Base-by-base conservation (phyloP, 1,140 invertebrate genomes). In the Oedothorax gibbosus region DNA sequence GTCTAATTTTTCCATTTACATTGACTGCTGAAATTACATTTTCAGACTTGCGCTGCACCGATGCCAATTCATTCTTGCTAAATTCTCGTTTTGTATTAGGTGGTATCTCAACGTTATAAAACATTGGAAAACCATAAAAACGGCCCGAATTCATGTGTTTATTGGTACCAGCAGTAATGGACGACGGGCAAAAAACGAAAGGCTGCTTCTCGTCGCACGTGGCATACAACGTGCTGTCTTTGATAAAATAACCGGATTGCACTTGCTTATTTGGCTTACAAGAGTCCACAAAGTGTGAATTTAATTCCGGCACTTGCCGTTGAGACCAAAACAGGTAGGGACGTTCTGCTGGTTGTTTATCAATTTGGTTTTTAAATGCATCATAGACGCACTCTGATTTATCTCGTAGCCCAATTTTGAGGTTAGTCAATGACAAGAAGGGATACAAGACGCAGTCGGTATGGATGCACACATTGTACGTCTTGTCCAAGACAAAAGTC, bases 181-280 rank as follows among this genome's bases (percentile, higher is more conserved):
- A 10, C 0, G 73, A 76, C 0, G 73, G 73, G 64, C 73, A 76
- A 76, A 76, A 76, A 2, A 76, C 73, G 20, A 76, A 64, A 1
- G 73, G 57, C 64, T 76, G 73, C 0, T 6, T n/a, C 0, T 51
- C 15, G 15, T 76, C 73, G 14, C 73, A 76, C 12, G 73, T 76
- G 0, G 57, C 57, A 18, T 64, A 76, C 0, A 76, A 18, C 7
- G 35, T 64, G 7, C 4, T 1, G 18, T 76, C 73, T 9, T 62
- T n/a, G 0, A 76, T 8, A 20, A 76, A 76, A 76, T 76, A 14
- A 12, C 73, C 73, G 20, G 73, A n/a, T 15, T 76, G 57, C 49
- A 76, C 3, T 0, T 64, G 14, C 11, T 50, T 14, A 0, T 60
- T 60, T 0, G 73, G 73, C 2, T 0, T 8, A 6, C 73, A 76